Base-by-base conservation (phyloP, 2,888 invertebrate genomes). In the Callimorpha dominula region DNA sequence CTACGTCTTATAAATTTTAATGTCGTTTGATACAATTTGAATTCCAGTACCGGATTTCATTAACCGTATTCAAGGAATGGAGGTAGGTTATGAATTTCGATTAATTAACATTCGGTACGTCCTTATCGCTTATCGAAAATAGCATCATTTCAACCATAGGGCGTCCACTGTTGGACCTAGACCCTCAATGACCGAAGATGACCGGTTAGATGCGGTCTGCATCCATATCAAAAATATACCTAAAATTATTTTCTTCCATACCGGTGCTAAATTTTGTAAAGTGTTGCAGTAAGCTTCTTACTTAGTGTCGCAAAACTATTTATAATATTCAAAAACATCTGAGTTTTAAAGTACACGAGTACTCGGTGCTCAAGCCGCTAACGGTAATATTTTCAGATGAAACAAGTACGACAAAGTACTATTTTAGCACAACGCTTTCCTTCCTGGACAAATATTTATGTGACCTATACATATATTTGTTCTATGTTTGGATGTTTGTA, bases 401-500 rank as follows among this genome's bases (percentile, higher is more conserved):
- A 9, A 9, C 0, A 9, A 46, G 43, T 8, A 46, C 8, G 31
- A 31, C 31, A 60, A 14, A 60, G 31, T 31, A 14, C 11, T 60
- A 60, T 60, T 60, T 31, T 60, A 31, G 14, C 14, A 14, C 60
- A 14, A 31, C 49, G 40, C 31, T 68, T 68, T 49, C 57, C 57
- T 46, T 68, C 46, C 68, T 17, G 54, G 11, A 15, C 46, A 57
- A 68, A 68, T 46, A 68, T 70, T 70, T 43, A 64, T 64, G 15
- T 20, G 20, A 64, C 50, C 69, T 62, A 50, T 46, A 50, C 50
- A 49, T 31, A 57, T 60, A 65, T 71, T 65, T 60, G 70, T 65
- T 71, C 65, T n/a, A 49, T 65, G 70, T 65, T 70, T 57, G 31
- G 52, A 5, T 65, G 52, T 70, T 70, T 71, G 70, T 6, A 57